Base-by-base conservation (phyloP, 2,888 invertebrate genomes). In the Trissolcus japonicus region DNA sequence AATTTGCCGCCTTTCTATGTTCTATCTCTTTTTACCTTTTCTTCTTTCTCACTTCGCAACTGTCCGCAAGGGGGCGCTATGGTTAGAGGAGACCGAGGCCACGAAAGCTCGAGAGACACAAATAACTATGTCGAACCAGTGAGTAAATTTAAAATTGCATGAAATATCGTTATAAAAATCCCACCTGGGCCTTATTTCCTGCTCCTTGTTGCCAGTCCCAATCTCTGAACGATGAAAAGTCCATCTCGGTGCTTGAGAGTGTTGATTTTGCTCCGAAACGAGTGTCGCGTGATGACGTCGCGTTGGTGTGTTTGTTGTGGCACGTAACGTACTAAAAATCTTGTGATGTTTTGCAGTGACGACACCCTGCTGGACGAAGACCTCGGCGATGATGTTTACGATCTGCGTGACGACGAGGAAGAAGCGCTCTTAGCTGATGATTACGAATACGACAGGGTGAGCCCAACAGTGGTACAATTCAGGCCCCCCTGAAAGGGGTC, bases 371-470 rank as follows among this genome's bases (percentile, higher is more conserved):
- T 90, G 85, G 89, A 89, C 55, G 90, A 89, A 83, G 89, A 89
- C 80, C 88, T 89, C 41, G 89, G 88, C 21, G 89, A 90, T 56
- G 88, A 89, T 67, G 90, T 89, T 61, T 90, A 90, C 76, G 89
- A 90, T 79, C 82, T 90, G 59, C 89, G 88, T 69, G 90, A 89
- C 79, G 90, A 90, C 56, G 90, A 90, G 80, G 90, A 90, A 84
- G 90, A 90, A 82, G 90, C 90, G 14, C 86, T 90, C 46, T 83
- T 90, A 81, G 90, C 90, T 35, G 90, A 89, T 81, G 89, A 89
- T 83, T 86, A 86, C 84, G 88, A 89, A 81, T 77, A 86, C 72
- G 87, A 88, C 79, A 87, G 86, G 88, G 88, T 88, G 86, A 88
- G 88, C 85, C 82, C 82, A 80, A 77, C 79, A 79, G 79, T 78